These are phyloP conservation scores for Atta colombica DNA, from an alignment of 1,140 invertebrate species.

Conservation along the genomic window DNA sequence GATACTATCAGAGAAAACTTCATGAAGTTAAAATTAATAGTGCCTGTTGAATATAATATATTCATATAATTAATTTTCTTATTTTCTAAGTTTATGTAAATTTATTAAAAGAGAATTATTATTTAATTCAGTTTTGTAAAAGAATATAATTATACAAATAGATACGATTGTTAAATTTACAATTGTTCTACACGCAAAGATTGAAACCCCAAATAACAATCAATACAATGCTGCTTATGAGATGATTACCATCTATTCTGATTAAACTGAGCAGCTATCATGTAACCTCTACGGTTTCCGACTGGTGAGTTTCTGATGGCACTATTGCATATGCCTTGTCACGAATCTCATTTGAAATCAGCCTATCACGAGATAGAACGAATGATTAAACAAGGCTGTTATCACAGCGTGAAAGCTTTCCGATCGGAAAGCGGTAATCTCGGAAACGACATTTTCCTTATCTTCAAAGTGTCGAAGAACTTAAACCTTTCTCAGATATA, in stretches of 20 bases:
- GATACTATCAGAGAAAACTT: conserved; percentile 17
- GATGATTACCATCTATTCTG: background rate
- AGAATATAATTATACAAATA: background rate
- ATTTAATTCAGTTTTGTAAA: background rate
- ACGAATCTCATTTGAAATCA: background rate
- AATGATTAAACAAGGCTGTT: background rate
- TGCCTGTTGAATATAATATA: background rate
- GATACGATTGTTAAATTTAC: background rate
- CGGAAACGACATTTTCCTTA: conserved; percentile 15
- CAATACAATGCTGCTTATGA: background rate
- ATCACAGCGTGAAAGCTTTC: background rate
- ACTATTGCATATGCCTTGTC: conserved; percentile 19
- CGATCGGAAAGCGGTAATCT: background rate
- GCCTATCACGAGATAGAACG: background rate
- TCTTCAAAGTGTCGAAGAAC: background rate
- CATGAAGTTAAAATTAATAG: background rate
- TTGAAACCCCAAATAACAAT: background rate
- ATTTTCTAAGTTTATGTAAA: background rate
- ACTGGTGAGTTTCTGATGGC: background rate
- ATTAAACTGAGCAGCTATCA: conserved; percentile 17
- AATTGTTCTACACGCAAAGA: background rate
- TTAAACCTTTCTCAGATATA: conserved; percentile 2
- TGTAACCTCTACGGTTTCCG: background rate
- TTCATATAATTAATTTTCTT: background rate
- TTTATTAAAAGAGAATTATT: background rate